Evolutionary conservation across 1,140 invertebrate genomes (phyloP).

Genomic region (Steinernema khuongi): DNA sequence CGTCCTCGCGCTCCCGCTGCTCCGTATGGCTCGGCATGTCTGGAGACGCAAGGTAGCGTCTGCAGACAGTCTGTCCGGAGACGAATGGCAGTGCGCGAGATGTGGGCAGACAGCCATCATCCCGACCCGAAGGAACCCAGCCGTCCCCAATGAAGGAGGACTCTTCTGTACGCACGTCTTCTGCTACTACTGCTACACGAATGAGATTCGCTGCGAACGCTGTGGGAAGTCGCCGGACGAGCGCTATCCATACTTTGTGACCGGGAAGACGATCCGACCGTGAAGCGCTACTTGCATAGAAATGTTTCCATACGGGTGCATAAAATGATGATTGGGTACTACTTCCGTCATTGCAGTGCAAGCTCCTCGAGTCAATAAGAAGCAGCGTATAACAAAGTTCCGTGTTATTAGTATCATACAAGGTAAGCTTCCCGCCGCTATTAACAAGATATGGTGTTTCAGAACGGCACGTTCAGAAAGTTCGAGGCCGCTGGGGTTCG

Average conservation of each 20-base stretch:
- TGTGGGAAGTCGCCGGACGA: not conserved
- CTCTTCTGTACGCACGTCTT: not conserved
- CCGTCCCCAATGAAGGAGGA: not conserved
- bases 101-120: not conserved
- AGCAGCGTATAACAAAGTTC: no score
- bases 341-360: no score
- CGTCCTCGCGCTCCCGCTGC: not conserved
- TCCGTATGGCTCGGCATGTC: not conserved
- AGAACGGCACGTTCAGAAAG: not conserved
- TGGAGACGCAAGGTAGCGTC: not conserved
- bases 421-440: not conserved
- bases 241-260: not conserved
- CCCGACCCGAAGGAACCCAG: not conserved
- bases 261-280: not conserved
- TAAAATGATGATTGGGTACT: not conserved
- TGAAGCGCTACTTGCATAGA: not conserved
- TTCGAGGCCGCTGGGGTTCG: not conserved
- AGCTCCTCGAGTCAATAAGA: no score
- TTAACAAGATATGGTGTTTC: not conserved
- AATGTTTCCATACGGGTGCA: not conserved
- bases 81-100: not conserved
- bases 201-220: not conserved
- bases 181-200: slow-evolving; percentile 9
- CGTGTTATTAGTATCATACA: no score
- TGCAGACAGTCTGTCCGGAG: not conserved